Conservation (phyloP, 2,113 vertebrate species). For the Peromyscus californicus region DNA sequence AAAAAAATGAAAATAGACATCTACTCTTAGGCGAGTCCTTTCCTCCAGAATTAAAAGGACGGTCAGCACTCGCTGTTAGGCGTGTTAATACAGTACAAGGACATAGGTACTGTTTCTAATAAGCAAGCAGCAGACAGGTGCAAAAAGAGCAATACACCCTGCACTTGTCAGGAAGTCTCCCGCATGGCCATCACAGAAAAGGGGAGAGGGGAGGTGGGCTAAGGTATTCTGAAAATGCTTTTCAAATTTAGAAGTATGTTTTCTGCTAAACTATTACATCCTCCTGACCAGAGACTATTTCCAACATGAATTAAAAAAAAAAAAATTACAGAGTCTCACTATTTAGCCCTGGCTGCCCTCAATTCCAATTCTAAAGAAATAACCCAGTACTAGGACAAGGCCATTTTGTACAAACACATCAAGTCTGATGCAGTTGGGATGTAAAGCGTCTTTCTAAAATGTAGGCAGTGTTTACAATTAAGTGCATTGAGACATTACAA, state of each 20-base stretch:
- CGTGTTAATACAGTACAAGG: not conserved
- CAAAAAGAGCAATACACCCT: not conserved
- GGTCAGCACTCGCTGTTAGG: not conserved
- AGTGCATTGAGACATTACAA: not conserved
- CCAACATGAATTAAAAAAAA: not conserved
- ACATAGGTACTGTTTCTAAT: not conserved
- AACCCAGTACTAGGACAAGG: not conserved
- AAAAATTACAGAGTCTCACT: not conserved
- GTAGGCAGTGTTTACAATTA: conserved; percentile 8
- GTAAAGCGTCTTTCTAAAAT: not conserved
- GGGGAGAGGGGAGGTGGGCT: not conserved
- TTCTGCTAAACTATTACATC: not conserved
- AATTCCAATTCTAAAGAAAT: not conserved
- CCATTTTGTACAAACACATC: not conserved
- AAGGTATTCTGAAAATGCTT: not conserved
- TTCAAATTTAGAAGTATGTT: not conserved
- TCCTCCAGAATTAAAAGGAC: not conserved
- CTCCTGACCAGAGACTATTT: not conserved
- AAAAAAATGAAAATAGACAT: not conserved
- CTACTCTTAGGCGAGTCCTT: not conserved
- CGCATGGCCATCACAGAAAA: not conserved
- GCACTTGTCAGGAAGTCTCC: not conserved
- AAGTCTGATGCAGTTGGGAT: not conserved
- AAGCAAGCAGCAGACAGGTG: not conserved
- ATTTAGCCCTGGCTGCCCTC: not conserved